A percentile compares a stretch with the other conserved stretches of the same genome.
Conservation (phyloP, 2,113 vertebrate species). For the Tamias sibiricus region DNA sequence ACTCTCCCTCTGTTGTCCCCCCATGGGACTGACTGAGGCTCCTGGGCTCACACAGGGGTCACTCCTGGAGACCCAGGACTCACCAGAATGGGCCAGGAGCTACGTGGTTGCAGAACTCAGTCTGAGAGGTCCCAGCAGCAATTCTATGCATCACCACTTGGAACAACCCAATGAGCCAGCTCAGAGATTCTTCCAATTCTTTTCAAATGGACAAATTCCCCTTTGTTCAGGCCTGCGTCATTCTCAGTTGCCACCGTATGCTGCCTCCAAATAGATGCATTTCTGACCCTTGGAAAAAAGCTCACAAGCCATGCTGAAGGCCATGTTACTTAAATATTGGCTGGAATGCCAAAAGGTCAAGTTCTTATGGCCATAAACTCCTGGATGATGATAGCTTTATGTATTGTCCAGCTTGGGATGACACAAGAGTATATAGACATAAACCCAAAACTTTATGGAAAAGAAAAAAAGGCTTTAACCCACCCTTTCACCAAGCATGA, state of each 20-base stretch:
- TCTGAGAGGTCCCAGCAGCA: neutral
- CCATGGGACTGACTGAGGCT: neutral
- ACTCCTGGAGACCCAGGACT: neutral
- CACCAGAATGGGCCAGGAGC: neutral
- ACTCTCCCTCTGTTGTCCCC: neutral
- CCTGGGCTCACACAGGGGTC: neutral
- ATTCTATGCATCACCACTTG: neutral
- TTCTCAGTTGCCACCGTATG: neutral
- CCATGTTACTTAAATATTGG: neutral
- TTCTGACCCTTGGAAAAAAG: neutral
- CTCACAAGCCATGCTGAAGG: neutral
- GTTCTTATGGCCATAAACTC: neutral
- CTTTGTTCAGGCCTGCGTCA: conserved; percentile 69
- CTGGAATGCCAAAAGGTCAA: neutral
- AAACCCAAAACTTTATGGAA: neutral
- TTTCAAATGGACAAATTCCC: conserved; percentile 51
- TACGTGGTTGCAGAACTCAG: neutral
- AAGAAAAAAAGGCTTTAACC: neutral
- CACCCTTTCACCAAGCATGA: neutral
- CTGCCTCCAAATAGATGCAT: conserved; percentile 53
- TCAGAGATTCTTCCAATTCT: conserved; percentile 69
- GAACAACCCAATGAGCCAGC: neutral
- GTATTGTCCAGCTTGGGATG: neutral
- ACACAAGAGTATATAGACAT: neutral
- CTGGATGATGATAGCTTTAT: neutral